Evolutionary conservation across 35 echinoderm and acorn worm species (phyloP), one percentile per base, ranked within the genome.

Genomic region (Ophioderma brevispina): DNA sequence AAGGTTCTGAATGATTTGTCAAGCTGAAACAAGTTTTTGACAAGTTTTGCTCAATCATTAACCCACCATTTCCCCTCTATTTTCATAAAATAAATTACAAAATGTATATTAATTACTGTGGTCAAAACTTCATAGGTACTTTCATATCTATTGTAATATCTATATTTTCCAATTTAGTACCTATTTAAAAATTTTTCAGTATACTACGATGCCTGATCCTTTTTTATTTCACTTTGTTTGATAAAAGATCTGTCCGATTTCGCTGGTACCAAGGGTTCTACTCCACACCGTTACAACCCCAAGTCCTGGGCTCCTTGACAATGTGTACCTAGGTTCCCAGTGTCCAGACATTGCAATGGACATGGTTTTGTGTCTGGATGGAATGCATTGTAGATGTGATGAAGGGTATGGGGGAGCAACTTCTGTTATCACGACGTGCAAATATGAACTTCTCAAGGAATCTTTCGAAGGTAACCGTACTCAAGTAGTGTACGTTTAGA

Each of bases 201-300:
- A n/a, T n/a, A n/a, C n/a, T n/a, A 35, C 3, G 33, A 76, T 76
- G n/a, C 3, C 75, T 76, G 41, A 46, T 46, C 5, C 17, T 46
- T 34, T 76, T 14, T 32, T 55, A 40, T 76, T 38, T 0, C 64
- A 17, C 41, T 56, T 0, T 87, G 39, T 79, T n/a, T n/a, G n/a
- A n/a, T n/a, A n/a, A 5, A 39, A 98, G 96, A 40, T 92, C 89
- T 43, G 90, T 94, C 3, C 76, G 90, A 36, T 98, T 98, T 84
- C 81, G 96, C 23, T 98, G 96, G 96, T 90, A 95, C 82, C 96
- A 98, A 39, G 96, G 96, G 23, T 85, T 84, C 36, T 98, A 87
- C 83, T 34, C 38, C 18, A n/a, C 78, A 36, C 14, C 77, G 21
- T 38, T 83, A 87, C 5, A 76, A 82, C 31, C 92, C 90, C 14